Conservation (phyloP, 2,888 invertebrate species). For the Platycnemis pennipes region DNA sequence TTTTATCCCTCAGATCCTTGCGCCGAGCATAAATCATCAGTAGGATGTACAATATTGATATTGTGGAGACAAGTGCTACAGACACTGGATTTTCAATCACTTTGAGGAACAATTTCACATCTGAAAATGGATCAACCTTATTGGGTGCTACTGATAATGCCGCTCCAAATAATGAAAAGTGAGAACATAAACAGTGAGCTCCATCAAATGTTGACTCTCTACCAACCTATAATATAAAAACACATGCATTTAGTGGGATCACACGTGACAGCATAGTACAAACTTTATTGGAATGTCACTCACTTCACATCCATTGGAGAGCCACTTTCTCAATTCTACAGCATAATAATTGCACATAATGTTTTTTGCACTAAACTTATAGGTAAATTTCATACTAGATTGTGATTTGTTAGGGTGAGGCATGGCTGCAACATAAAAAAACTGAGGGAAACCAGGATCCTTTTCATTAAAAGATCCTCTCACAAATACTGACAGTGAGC, state of each 20-base stretch:
- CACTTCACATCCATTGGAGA: constrained; percentile 40
- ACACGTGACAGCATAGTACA: not conserved
- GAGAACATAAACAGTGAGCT: not conserved
- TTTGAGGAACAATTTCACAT: constrained; percentile 8
- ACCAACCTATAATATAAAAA: not conserved
- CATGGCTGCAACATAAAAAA: constrained; percentile 18
- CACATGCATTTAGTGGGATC: not conserved
- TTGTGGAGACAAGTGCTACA: constrained; percentile 14
- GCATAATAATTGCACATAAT: constrained; percentile 5
- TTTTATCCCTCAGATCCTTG: constrained; percentile 30
- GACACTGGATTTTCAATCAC: constrained; percentile 37
- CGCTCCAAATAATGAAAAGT: not conserved
- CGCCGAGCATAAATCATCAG: not conserved
- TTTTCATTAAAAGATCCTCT: constrained; percentile 17
- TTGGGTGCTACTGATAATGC: not conserved
- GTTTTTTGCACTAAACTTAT: not conserved
- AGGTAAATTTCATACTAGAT: not conserved
- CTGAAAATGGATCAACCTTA: constrained; percentile 41
- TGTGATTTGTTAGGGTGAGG: not conserved
- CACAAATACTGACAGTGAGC: not conserved
- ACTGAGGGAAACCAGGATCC: constrained; percentile 13
- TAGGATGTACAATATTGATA: not conserved
- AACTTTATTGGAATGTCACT: not conserved
- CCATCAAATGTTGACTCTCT: constrained; percentile 1
- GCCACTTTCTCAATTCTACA: not conserved